phyloP scores from a whole-genome alignment of 2,888 invertebrate genomes.

The Falcaria lacertinaria region DNA sequence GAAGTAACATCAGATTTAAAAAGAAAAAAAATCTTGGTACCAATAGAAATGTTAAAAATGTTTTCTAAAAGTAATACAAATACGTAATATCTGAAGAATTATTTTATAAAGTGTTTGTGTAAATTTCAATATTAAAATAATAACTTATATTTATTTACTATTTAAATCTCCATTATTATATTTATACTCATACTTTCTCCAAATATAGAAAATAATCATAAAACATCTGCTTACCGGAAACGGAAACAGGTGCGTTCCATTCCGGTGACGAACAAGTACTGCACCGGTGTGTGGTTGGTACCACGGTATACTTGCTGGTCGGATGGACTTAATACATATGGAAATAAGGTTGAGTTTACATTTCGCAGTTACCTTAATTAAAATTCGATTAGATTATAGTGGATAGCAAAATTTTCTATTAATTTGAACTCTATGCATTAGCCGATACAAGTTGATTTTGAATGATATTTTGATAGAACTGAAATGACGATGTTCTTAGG shows the following conservation, averaged over 20 bases:
- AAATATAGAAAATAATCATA: not conserved
- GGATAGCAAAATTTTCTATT: too few species aligned
- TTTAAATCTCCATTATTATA: not conserved
- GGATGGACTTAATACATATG: not conserved
- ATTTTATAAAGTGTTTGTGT: too few species aligned
- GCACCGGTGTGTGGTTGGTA: slow-evolving; percentile 14
- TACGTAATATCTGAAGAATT: too few species aligned
- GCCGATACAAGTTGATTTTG: not conserved
- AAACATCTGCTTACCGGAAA: not conserved
- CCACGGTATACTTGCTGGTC: not conserved
- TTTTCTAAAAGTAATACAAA: too few species aligned
- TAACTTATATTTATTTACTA: not conserved
- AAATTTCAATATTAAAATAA: too few species aligned
- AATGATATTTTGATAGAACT: not conserved
- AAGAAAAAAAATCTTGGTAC: too few species aligned
- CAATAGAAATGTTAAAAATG: too few species aligned
- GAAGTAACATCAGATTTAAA: too few species aligned
- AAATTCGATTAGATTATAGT: too few species aligned
- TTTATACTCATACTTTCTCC: not conserved
- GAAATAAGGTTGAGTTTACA: not conserved
- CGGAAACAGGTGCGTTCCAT: slow-evolving; percentile 55
- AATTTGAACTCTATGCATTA: not conserved
- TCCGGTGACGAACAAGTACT: slow-evolving; percentile 19
- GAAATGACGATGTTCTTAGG: too few species aligned
- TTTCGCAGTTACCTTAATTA: too few species aligned